phyloP scores from a whole-genome alignment of 2,888 invertebrate species.

The Agrotis segetum region DNA sequence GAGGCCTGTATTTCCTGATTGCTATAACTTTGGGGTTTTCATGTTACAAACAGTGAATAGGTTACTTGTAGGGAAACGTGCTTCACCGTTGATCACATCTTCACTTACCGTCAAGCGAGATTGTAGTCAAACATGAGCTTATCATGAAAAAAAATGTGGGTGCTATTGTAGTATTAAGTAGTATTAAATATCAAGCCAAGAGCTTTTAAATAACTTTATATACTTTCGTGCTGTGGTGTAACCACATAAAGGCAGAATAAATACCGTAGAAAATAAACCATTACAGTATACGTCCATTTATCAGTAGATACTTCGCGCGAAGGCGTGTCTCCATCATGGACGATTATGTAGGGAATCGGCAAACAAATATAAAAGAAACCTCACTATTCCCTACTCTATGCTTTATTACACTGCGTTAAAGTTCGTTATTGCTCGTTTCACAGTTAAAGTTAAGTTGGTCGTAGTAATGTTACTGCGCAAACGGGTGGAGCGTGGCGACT shows the following conservation, averaged over 20 bases:
- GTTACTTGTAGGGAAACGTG: no score
- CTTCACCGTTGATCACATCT: no score
- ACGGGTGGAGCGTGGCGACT: conserved; percentile 81
- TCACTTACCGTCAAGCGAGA: no score
- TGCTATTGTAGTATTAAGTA: no score
- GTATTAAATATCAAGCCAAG: no score
- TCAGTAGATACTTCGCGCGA: conserved; percentile 42
- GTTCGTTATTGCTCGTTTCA: conserved; percentile 56
- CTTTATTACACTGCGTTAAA: conserved; percentile 56
- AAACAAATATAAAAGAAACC: conserved; percentile 54
- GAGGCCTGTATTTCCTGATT: no score
- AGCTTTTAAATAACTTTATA: conserved; percentile 7
- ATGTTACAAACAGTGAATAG: no score
- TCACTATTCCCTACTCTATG: neutral
- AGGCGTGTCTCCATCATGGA: conserved; percentile 59
- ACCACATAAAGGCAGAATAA: conserved; percentile 15
- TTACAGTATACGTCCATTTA: conserved; percentile 48
- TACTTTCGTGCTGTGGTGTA: neutral
- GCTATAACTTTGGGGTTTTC: no score
- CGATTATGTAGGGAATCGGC: conserved; percentile 56
- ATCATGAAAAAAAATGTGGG: no score
- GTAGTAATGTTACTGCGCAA: conserved; percentile 81
- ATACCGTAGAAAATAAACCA: conserved; percentile 41
- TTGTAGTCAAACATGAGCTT: no score
- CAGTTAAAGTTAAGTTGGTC: conserved; percentile 46